Conservation (phyloP, 2,797 vertebrate species). For the Meriones psammophilus region DNA sequence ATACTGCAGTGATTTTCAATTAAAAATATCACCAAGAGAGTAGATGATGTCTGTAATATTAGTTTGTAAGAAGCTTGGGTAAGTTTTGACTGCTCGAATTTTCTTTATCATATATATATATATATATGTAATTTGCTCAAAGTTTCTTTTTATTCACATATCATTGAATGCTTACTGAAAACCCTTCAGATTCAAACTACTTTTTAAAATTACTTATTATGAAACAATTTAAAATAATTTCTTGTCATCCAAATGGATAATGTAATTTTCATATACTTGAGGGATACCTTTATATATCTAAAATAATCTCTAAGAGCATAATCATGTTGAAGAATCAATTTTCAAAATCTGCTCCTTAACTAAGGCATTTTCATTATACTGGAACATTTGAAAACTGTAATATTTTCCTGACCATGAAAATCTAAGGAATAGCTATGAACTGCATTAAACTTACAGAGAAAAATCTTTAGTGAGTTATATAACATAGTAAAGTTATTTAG, state of each 20-base stretch:
- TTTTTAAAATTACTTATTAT: slow-evolving; percentile 71
- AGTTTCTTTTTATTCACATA: slow-evolving; percentile 57
- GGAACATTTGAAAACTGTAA: slow-evolving; percentile 50
- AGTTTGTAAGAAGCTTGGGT: slow-evolving; percentile 14
- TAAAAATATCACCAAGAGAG: not conserved
- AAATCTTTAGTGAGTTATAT: not conserved
- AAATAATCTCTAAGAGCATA: slow-evolving; percentile 52
- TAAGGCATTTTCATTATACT: slow-evolving; percentile 46
- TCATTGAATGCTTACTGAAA: slow-evolving; percentile 12
- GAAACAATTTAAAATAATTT: slow-evolving; percentile 71
- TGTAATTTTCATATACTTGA: not conserved
- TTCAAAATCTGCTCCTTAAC: slow-evolving; percentile 35
- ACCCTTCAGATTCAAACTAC: slow-evolving; percentile 63
- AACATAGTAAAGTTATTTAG: not conserved
- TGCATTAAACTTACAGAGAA: not conserved
- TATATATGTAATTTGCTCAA: not conserved
- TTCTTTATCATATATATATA: slow-evolving; percentile 23
- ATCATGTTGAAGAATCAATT: slow-evolving; percentile 50
- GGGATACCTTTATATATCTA: slow-evolving; percentile 34
- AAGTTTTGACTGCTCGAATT: slow-evolving; percentile 20
- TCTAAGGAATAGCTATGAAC: not conserved
- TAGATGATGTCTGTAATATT: not conserved
- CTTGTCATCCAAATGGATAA: slow-evolving; percentile 58
- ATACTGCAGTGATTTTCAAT: not conserved
- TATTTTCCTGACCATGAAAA: slow-evolving; percentile 6